phyloP scores from a whole-genome alignment of 2,113 vertebrate genomes.

The Cromileptes altivelis region DNA sequence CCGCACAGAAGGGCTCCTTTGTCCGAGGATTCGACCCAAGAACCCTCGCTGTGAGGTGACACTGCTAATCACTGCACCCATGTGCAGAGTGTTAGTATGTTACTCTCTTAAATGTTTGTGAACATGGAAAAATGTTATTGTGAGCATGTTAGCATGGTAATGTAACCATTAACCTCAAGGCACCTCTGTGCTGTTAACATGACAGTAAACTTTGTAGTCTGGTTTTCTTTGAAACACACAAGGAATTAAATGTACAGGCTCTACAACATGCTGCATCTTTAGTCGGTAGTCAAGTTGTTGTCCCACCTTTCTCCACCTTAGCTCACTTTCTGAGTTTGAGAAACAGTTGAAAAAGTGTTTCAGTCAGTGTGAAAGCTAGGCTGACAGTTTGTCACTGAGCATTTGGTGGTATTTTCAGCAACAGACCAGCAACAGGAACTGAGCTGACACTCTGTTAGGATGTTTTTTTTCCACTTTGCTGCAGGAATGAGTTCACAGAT shows the following conservation, averaged over 20 bases:
- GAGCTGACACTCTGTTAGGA: conserved; percentile 16
- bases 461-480: background rate
- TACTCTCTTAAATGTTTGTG: too few species aligned
- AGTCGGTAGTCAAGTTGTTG: background rate
- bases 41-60: too few species aligned
- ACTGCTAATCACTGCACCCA: too few species aligned
- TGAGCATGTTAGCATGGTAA: too few species aligned
- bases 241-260: background rate
- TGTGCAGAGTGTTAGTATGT: too few species aligned
- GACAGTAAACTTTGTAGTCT: background rate
- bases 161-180: background rate
- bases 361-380: background rate
- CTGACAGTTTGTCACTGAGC: conserved; percentile 22
- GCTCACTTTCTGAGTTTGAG: background rate
- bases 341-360: background rate
- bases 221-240: background rate
- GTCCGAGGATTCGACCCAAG: too few species aligned
- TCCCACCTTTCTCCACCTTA: background rate
- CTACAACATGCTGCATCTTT: background rate
- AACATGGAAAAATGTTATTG: too few species aligned
- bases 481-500: conserved; percentile 21
- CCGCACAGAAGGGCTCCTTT: too few species aligned
- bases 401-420: conserved; percentile 25
- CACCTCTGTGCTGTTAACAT: background rate
- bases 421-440: conserved; percentile 1